phyloP scores from a whole-genome alignment of 2,888 invertebrate genomes.

The Lumbricus terrestris region DNA sequence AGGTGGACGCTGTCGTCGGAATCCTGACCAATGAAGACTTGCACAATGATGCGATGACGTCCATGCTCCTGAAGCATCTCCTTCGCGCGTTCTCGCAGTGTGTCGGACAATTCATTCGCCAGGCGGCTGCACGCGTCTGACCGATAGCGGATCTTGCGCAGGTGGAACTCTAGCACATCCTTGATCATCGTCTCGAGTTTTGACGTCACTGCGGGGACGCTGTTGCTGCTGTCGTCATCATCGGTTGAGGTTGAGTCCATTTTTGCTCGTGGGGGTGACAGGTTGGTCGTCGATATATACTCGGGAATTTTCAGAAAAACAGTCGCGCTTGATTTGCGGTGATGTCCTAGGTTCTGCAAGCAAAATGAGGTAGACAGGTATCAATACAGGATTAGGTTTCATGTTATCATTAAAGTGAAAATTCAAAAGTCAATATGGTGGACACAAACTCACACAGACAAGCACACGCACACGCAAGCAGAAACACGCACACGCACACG shows the following conservation, averaged over 20 bases:
- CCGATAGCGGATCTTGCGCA: constrained; percentile 35
- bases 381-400: background rate
- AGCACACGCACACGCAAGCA: too few relatives aligned
- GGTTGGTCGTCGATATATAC: background rate
- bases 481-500: too few relatives aligned
- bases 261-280: background rate
- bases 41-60: constrained; percentile 39
- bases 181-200: constrained; percentile 36
- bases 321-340: background rate
- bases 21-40: constrained; percentile 41
- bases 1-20: constrained; percentile 38
- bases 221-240: background rate
- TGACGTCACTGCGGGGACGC: constrained; percentile 8
- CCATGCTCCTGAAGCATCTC: constrained; percentile 29
- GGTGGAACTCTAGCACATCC: constrained; percentile 34
- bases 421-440: too few relatives aligned
- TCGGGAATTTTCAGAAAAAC: background rate
- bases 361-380: background rate
- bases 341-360: background rate
- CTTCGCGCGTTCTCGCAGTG: constrained; percentile 39
- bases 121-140: constrained; percentile 36
- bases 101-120: constrained; percentile 34
- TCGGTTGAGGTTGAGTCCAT: background rate
- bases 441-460: too few relatives aligned
- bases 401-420: background rate